Conservation (phyloP, 2,113 vertebrate genomes). For the Pterocles orientalis region DNA sequence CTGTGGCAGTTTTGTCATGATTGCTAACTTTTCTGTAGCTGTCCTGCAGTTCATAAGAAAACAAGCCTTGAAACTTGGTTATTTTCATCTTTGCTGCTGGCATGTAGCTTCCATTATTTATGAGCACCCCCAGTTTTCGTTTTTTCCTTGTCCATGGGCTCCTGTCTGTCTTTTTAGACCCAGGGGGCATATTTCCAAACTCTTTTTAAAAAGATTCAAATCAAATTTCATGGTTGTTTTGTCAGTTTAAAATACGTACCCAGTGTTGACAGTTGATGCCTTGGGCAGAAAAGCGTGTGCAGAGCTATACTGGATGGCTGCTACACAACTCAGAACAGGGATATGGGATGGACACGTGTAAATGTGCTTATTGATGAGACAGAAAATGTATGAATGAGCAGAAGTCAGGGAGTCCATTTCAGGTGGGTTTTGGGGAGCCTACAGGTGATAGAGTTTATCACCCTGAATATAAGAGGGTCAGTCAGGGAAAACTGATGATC, state of each 20-base stretch:
- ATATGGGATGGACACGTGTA: not conserved
- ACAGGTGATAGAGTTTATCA: not conserved
- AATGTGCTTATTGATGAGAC: not conserved
- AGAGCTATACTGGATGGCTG: not conserved
- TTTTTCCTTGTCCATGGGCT: not conserved
- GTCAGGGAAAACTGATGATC: not conserved
- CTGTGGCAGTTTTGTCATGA: not conserved
- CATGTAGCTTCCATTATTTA: not conserved
- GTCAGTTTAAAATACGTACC: constrained; percentile 22
- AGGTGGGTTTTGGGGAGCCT: not conserved
- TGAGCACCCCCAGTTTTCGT: not conserved
- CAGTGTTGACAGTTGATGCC: constrained; percentile 56
- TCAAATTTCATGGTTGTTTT: constrained; percentile 43
- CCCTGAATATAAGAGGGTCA: not conserved
- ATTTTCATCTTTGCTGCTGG: not conserved
- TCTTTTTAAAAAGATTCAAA: not conserved
- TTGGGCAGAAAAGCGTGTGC: constrained; percentile 46
- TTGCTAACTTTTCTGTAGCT: not conserved
- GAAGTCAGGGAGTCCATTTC: not conserved
- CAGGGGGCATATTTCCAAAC: constrained; percentile 25
- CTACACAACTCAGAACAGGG: not conserved
- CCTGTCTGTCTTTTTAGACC: not conserved
- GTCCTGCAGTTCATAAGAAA: not conserved
- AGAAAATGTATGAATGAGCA: not conserved
- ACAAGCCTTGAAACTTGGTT: not conserved